phyloP scores from a whole-genome alignment of 2,888 invertebrate species.

The Agrotis segetum region DNA sequence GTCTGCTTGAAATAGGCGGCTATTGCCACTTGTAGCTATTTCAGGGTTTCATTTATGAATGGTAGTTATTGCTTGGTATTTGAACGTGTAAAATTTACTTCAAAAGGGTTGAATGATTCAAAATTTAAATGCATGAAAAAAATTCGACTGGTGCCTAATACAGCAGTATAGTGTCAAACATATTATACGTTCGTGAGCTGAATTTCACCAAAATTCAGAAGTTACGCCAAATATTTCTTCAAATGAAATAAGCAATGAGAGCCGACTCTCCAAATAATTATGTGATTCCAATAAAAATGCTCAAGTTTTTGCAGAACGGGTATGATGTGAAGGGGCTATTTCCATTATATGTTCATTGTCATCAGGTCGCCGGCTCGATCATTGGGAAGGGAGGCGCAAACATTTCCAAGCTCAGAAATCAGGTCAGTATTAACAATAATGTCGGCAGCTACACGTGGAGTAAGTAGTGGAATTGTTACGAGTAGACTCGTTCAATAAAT shows the following conservation, averaged over 20 bases:
- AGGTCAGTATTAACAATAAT: slow-evolving; percentile 94
- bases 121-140: neutral
- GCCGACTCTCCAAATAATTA: neutral
- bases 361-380: slow-evolving; percentile 98
- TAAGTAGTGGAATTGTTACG: slow-evolving; percentile 60
- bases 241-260: too few species aligned
- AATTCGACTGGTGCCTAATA: neutral
- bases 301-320: neutral
- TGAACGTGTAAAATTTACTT: neutral
- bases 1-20: neutral
- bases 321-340: neutral
- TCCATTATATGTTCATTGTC: slow-evolving; percentile 22
- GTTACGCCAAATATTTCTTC: neutral
- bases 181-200: neutral
- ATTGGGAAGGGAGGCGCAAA: slow-evolving; percentile 99
- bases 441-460: slow-evolving; percentile 52
- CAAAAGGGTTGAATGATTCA: neutral
- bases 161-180: neutral
- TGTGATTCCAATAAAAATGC: neutral
- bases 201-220: neutral
- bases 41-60: slow-evolving; percentile 13
- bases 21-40: slow-evolving; percentile 39
- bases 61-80: neutral
- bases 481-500: slow-evolving; percentile 53
- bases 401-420: slow-evolving; percentile 98